These are phyloP conservation scores for Choreutis nemorana DNA, from an alignment of 2,888 invertebrate genomes.

Conservation along the genomic window DNA sequence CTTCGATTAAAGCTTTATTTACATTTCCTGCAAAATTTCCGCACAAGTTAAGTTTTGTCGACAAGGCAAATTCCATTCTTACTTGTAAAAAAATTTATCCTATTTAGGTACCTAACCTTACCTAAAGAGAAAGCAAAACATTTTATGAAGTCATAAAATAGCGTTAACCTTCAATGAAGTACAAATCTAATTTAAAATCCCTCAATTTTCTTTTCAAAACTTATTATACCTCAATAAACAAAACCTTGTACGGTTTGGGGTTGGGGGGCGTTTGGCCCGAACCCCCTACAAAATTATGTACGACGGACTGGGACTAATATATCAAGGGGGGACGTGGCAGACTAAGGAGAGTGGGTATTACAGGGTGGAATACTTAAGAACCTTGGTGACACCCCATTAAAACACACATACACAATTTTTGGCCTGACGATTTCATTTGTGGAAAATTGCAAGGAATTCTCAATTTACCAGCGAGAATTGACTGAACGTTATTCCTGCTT, in stretches of 20 bases:
- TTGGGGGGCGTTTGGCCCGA: conserved; percentile 34
- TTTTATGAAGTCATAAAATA: conserved; percentile 1
- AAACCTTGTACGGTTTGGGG: conserved; percentile 51
- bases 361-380: conserved; percentile 65
- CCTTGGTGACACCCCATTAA: conserved; percentile 65
- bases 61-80: conserved; percentile 1
- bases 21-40: conserved; percentile 2
- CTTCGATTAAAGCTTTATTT: too few species aligned
- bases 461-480: conserved; percentile 5
- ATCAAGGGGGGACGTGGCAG: conserved; percentile 66
- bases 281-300: conserved; percentile 65
- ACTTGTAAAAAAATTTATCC: conserved; percentile 1
- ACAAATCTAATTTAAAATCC: conserved; percentile 1
- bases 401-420: conserved; percentile 63
- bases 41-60: conserved; percentile 2
- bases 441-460: too few species aligned
- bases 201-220: conserved; percentile 4
- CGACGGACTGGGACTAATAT: conserved; percentile 67
- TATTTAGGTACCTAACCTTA: background rate
- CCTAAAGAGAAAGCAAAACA: background rate
- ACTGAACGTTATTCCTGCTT: conserved; percentile 4
- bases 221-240: conserved; percentile 58
- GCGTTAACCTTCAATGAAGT: conserved; percentile 2
- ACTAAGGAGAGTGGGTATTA: conserved; percentile 65
- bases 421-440: conserved; percentile 59